These are phyloP conservation scores for Andrena haemorrhoa DNA, from an alignment of 2,888 invertebrate species.

Conservation along the genomic window DNA sequence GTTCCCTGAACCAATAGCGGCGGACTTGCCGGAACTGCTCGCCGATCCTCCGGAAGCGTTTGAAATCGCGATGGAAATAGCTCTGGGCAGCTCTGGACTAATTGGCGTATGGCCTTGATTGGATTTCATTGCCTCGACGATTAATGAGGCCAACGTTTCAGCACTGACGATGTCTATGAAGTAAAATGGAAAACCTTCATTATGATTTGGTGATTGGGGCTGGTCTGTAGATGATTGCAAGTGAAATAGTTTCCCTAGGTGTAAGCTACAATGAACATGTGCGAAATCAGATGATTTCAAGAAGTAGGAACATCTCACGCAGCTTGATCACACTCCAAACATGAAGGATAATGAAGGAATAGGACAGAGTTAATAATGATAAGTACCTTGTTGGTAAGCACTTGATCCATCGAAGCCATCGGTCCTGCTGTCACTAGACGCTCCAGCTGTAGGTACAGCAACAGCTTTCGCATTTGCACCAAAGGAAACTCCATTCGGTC, in stretches of 20 bases:
- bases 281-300: no score
- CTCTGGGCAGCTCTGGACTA: conserved; percentile 62
- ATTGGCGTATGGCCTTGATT: no score
- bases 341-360: not conserved
- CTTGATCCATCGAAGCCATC: not conserved
- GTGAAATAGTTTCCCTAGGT: no score
- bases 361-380: not conserved
- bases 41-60: conserved; percentile 62
- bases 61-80: conserved; percentile 63
- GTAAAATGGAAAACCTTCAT: conserved; percentile 8
- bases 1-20: conserved; percentile 61
- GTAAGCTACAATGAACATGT: no score
- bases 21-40: conserved; percentile 67
- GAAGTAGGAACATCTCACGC: no score
- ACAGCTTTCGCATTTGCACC: conserved; percentile 42
- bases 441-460: conserved; percentile 40
- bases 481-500: conserved; percentile 20
- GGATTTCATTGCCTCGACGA: conserved; percentile 51
- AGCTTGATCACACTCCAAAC: no score
- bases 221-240: no score
- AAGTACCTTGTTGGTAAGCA: conserved; percentile 17
- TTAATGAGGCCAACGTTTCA: conserved; percentile 63
- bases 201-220: not conserved
- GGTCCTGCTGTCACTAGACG: conserved; percentile 18
- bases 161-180: conserved; percentile 51